Percentiles rank a stretch among this genome's conserved stretches.
Evolutionary conservation across 2,113 vertebrate genomes (phyloP).

Genomic region (Pampusana beccarii): DNA sequence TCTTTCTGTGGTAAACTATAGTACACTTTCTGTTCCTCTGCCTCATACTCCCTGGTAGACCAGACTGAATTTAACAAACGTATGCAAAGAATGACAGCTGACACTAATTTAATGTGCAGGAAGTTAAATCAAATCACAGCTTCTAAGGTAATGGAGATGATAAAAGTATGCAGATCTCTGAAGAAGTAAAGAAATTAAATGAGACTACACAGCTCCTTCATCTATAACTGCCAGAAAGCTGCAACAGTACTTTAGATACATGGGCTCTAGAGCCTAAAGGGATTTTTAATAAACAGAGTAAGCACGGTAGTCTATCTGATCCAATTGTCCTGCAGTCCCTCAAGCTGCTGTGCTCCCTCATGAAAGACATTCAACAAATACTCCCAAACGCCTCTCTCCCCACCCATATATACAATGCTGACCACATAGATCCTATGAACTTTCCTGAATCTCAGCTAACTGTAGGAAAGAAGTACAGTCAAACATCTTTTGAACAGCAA

Average conservation of each 20-base stretch:
- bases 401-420: background rate
- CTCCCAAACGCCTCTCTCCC: background rate
- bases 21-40: slow-evolving; percentile 40
- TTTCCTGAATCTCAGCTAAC: background rate
- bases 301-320: background rate
- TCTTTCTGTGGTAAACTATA: slow-evolving; percentile 43
- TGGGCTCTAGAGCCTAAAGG: background rate
- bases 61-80: slow-evolving; percentile 69
- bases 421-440: background rate
- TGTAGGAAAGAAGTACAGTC: background rate
- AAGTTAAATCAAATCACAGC: slow-evolving; percentile 70
- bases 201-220: slow-evolving; percentile 17
- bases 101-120: slow-evolving; percentile 67
- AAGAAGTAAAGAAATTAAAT: slow-evolving; percentile 61
- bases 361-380: slow-evolving; percentile 35
- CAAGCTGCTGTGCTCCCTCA: background rate
- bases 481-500: background rate
- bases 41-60: slow-evolving; percentile 36
- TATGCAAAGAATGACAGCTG: slow-evolving; percentile 67
- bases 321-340: slow-evolving; percentile 13
- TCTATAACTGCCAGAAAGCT: slow-evolving; percentile 11
- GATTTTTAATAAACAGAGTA: slow-evolving; percentile 49
- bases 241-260: slow-evolving; percentile 14
- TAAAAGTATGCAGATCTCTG: slow-evolving; percentile 59
- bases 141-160: slow-evolving; percentile 40